Conservation (phyloP, 2,797 vertebrate species). For the Smutsia temminckii region DNA sequence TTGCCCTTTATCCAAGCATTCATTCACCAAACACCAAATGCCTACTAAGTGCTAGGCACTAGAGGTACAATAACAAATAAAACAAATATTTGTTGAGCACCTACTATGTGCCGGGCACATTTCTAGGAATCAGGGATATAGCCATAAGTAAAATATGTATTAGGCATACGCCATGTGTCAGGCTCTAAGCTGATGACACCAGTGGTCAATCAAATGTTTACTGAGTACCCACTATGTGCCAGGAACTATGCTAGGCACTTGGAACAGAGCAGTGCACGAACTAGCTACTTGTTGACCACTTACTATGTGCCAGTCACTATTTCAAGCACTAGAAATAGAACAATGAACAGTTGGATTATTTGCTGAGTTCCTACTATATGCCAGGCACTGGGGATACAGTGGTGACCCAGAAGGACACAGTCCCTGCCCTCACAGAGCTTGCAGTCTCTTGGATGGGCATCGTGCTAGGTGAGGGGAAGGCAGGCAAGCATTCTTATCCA, state of each 20-base stretch:
- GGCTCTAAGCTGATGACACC: too few relatives aligned
- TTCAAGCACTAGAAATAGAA: too few relatives aligned
- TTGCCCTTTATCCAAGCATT: background rate
- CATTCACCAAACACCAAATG: background rate
- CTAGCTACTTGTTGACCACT: background rate
- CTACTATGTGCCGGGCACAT: background rate
- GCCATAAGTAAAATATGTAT: accelerated
- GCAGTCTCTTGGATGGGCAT: accelerated
- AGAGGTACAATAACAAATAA: accelerated
- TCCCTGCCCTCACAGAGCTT: background rate
- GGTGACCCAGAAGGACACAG: background rate
- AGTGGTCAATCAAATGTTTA: accelerated
- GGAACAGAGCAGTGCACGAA: background rate
- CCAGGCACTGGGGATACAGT: background rate
- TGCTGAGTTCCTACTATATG: background rate
- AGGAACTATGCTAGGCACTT: background rate
- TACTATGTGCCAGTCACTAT: background rate
- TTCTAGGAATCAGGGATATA: background rate
- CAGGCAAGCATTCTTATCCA: background rate
- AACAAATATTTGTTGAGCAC: too few relatives aligned
- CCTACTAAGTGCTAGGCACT: background rate
- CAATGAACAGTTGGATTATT: background rate
- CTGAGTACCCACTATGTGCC: background rate
- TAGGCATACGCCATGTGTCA: background rate
- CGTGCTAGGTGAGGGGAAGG: background rate